These are phyloP conservation scores for Leiothrix lutea DNA, from an alignment of 2,113 vertebrate genomes.

Conservation along the genomic window DNA sequence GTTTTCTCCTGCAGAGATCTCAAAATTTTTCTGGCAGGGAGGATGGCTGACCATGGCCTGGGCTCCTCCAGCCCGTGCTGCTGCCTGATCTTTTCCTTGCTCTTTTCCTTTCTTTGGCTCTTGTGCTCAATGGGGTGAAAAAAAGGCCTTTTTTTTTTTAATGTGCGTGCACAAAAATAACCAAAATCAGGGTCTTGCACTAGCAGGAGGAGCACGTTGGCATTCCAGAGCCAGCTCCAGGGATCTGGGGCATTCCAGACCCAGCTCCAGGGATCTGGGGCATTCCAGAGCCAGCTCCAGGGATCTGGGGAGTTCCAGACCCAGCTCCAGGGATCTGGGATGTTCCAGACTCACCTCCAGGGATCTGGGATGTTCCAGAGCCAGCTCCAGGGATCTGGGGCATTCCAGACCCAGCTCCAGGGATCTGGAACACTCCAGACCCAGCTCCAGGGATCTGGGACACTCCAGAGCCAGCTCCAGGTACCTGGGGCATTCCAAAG, in stretches of 20 bases:
- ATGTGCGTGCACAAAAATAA: not conserved
- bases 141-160: not conserved
- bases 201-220: not conserved
- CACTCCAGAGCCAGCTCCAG: too few relatives aligned
- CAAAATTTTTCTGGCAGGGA: constrained; percentile 1
- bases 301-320: too few relatives aligned
- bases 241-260: too few relatives aligned
- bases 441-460: not conserved
- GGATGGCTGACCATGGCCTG: not conserved
- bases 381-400: not conserved
- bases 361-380: not conserved
- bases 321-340: too few relatives aligned
- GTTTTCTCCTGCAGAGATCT: not conserved
- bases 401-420: not conserved
- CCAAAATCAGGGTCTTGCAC: not conserved
- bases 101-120: not conserved
- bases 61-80: not conserved
- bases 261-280: not conserved
- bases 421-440: too few relatives aligned
- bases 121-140: not conserved
- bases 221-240: not conserved
- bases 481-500: not conserved
- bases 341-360: not conserved
- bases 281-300: not conserved
- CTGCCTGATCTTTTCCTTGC: not conserved